Conservation (phyloP, 2,797 vertebrate species). For the Chaetophractus vellerosus region DNA sequence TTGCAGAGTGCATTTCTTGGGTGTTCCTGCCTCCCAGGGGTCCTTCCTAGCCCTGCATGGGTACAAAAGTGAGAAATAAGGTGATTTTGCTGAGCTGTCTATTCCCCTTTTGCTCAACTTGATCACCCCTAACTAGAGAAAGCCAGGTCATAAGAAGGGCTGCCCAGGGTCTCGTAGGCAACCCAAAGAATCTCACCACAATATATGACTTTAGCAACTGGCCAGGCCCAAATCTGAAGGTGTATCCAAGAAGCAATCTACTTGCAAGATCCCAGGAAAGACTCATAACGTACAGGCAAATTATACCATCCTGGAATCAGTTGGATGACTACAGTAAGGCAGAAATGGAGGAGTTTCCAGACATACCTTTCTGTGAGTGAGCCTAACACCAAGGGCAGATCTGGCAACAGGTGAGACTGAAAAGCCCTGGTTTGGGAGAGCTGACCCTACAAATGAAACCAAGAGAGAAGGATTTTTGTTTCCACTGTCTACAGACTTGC, state of each 20-base stretch:
- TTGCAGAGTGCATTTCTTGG: neutral
- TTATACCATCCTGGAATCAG: conserved; percentile 85
- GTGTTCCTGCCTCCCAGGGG: neutral
- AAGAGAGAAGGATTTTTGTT: conserved; percentile 63
- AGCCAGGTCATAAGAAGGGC: neutral
- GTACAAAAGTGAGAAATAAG: conserved; percentile 87
- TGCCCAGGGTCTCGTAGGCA: neutral
- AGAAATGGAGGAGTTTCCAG: conserved; percentile 94
- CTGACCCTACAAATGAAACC: conserved; percentile 7
- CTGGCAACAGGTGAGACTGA: conserved; percentile 79
- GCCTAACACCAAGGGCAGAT: conserved; percentile 85
- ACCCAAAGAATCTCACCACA: conserved; percentile 86
- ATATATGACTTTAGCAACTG: conserved; percentile 85
- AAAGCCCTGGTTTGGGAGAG: conserved; percentile 73
- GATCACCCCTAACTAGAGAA: conserved; percentile 72
- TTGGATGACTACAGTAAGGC: conserved; percentile 93
- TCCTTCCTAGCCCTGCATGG: neutral
- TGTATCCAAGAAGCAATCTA: conserved; percentile 71
- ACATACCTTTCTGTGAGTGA: conserved; percentile 88
- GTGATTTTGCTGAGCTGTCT: conserved; percentile 67
- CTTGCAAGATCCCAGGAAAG: conserved; percentile 78
- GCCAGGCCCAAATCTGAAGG: conserved; percentile 78
- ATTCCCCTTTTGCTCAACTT: neutral
- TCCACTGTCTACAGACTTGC: conserved; percentile 68
- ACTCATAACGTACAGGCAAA: conserved; percentile 43